Percentiles rank a stretch among this genome's conserved stretches.
phyloP scores from a whole-genome alignment of 37 sponge, comb jelly and placozoan genomes.

The Eunapius fragilis region DNA sequence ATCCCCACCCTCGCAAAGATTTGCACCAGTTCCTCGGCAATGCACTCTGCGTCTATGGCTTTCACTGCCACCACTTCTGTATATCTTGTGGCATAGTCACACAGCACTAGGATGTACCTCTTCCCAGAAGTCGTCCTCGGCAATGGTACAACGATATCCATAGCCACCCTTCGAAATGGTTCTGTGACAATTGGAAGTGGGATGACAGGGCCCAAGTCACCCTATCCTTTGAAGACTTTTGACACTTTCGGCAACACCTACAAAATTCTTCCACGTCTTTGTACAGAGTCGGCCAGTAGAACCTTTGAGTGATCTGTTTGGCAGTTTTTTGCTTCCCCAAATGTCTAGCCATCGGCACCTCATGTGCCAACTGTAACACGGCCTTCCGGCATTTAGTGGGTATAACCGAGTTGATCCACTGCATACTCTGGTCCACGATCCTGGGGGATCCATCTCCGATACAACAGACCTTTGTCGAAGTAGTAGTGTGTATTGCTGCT shows the following conservation, averaged over 20 bases:
- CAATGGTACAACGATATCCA: slow-evolving; percentile 24
- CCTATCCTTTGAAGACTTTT: background rate
- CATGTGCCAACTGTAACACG: no score
- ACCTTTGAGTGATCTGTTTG: no score
- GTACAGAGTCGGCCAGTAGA: no score
- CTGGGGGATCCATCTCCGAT: no score
- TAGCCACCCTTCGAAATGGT: slow-evolving; percentile 8
- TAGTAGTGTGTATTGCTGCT: no score
- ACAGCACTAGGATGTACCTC: slow-evolving; percentile 4
- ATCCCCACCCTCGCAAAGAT: no score
- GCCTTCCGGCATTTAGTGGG: no score
- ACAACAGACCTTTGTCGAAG: no score
- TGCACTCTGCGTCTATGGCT: slow-evolving; percentile 6
- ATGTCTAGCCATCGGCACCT: no score
- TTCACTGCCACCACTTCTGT: slow-evolving; percentile 39
- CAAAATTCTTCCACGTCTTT: no score
- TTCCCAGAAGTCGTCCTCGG: slow-evolving; percentile 14
- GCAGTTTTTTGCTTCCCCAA: slow-evolving; percentile 24
- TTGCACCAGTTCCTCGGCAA: slow-evolving; percentile 25
- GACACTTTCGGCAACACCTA: slow-evolving; percentile 10
- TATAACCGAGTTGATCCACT: no score
- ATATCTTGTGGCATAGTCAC: slow-evolving; percentile 41
- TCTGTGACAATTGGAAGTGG: no score
- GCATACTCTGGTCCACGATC: slow-evolving; percentile 11
- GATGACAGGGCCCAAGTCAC: slow-evolving; percentile 24